Evolutionary conservation across 1,140 invertebrate genomes (phyloP).

Genomic region (Mizuhopecten yessoensis): DNA sequence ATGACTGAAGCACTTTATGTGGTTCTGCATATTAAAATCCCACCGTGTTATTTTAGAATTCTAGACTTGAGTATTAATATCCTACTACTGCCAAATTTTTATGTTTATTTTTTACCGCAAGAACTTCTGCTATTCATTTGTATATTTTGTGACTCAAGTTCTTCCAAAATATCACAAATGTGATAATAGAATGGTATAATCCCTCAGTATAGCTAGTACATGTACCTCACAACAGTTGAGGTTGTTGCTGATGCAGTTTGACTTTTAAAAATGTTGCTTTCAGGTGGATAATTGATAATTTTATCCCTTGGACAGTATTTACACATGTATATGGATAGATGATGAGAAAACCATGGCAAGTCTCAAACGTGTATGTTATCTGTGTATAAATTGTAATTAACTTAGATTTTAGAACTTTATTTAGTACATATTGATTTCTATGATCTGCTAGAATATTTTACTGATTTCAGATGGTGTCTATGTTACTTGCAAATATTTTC

Average conservation of each 20-base stretch:
- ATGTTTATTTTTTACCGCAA: background rate
- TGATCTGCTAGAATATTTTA: background rate
- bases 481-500: background rate
- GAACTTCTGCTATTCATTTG: too few species aligned
- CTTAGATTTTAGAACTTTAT: too few species aligned
- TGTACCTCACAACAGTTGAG: too few species aligned
- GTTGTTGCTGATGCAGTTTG: background rate
- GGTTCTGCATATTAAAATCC: too few species aligned
- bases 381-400: conserved; percentile 25
- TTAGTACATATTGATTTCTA: too few species aligned
- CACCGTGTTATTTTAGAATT: background rate
- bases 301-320: too few species aligned
- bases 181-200: background rate
- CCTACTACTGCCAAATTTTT: conserved; percentile 1
- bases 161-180: too few species aligned
- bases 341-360: background rate
- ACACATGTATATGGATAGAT: too few species aligned
- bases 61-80: background rate
- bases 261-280: background rate
- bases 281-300: too few species aligned
- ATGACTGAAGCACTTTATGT: background rate
- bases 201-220: too few species aligned
- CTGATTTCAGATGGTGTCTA: conserved; percentile 33
- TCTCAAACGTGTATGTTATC: background rate
- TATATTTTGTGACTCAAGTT: too few species aligned